Evolutionary conservation across 2,888 invertebrate species (phyloP).

Genomic region (Hipparchia sbordonii): DNA sequence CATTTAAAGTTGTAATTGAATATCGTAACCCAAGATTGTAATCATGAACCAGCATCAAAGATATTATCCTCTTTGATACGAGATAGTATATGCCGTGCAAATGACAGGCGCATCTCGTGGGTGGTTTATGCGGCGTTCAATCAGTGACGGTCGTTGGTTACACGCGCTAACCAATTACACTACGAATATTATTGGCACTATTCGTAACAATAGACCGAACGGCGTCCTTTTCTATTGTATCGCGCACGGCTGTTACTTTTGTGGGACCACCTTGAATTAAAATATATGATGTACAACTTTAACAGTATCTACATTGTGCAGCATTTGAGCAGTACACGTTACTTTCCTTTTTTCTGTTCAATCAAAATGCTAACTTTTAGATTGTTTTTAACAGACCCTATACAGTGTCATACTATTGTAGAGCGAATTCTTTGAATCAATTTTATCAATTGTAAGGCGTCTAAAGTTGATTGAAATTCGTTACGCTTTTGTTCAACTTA

Average conservation of each 20-base stretch:
- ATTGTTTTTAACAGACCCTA: constrained; percentile 14
- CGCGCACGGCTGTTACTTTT: constrained; percentile 41
- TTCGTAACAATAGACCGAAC: constrained; percentile 60
- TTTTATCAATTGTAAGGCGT: constrained; percentile 32
- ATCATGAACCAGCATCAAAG: constrained; percentile 20
- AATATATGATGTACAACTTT: neutral
- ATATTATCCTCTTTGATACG: constrained; percentile 24
- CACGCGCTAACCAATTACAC: constrained; percentile 61
- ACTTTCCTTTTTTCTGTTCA: constrained; percentile 18
- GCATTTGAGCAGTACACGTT: neutral
- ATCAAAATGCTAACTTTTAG: constrained; percentile 9
- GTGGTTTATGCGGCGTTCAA: constrained; percentile 74
- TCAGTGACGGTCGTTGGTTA: constrained; percentile 69
- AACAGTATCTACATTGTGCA: neutral
- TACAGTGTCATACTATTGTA: neutral
- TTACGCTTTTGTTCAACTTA: constrained; percentile 42
- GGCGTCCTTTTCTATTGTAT: constrained; percentile 43
- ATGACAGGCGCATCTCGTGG: constrained; percentile 58
- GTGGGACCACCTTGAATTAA: constrained; percentile 45
- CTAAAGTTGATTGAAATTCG: constrained; percentile 50
- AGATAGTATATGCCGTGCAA: constrained; percentile 43
- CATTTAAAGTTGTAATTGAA: constrained; percentile 8
- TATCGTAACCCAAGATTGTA: constrained; percentile 15
- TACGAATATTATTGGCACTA: constrained; percentile 68
- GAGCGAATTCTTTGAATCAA: constrained; percentile 21